These are phyloP conservation scores for Ochropleura leucogaster DNA, from an alignment of 2,888 invertebrate species.

Conservation along the genomic window DNA sequence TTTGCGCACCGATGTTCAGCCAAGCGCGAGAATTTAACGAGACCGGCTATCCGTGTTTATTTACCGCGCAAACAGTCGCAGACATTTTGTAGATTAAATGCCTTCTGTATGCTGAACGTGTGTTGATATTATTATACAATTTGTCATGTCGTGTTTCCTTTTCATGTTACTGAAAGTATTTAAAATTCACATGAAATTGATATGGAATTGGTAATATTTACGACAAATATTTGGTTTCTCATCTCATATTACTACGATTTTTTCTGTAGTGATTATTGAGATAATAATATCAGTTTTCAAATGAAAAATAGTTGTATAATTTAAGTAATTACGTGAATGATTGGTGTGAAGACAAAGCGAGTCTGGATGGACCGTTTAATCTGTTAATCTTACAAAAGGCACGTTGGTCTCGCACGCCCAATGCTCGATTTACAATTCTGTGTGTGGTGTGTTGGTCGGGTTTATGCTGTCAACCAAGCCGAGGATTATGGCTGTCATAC, in stretches of 20 bases:
- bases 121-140: slow-evolving; percentile 50
- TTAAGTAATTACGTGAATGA: slow-evolving; percentile 50
- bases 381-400: slow-evolving; percentile 62
- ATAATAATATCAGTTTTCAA: slow-evolving; percentile 14
- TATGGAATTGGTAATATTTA: background rate
- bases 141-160: slow-evolving; percentile 27
- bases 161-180: slow-evolving; percentile 1
- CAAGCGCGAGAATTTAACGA: slow-evolving; percentile 84
- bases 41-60: slow-evolving; percentile 73
- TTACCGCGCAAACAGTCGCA: slow-evolving; percentile 73
- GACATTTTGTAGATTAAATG: slow-evolving; percentile 81
- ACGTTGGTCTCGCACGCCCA: slow-evolving; percentile 43
- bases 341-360: slow-evolving; percentile 47
- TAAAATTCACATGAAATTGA: background rate
- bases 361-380: slow-evolving; percentile 56
- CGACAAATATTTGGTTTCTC: background rate
- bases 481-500: slow-evolving; percentile 62
- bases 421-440: slow-evolving; percentile 68
- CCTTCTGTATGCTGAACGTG: slow-evolving; percentile 47
- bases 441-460: slow-evolving; percentile 62
- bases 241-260: background rate
- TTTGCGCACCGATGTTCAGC: slow-evolving; percentile 64
- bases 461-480: slow-evolving; percentile 61
- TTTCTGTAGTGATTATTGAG: background rate
- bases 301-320: slow-evolving; percentile 24